A percentile compares a stretch with the other conserved stretches of the same genome.
Evolutionary conservation across 2,113 vertebrate genomes (phyloP).

Genomic region (Bathybates hornii): DNA sequence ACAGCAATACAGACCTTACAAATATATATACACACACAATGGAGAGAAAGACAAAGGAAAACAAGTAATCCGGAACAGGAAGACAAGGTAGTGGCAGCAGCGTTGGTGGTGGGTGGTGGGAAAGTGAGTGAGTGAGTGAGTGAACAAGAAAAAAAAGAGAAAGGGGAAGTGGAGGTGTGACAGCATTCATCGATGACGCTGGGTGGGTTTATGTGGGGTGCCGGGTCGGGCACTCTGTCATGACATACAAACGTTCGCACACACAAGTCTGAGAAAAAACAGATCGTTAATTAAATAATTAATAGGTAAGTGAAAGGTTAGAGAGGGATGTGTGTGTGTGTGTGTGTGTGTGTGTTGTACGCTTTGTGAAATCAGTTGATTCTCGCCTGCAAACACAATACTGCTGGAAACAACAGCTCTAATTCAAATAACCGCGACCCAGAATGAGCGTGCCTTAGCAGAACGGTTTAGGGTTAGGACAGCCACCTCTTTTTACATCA

Average conservation of each 20-base stretch:
- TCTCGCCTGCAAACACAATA: neutral
- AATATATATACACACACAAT: neutral
- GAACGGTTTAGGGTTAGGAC: neutral
- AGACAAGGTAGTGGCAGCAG: constrained; percentile 9
- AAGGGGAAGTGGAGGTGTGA: constrained; percentile 18
- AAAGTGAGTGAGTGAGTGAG: neutral
- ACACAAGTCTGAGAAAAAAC: neutral
- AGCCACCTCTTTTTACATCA: neutral
- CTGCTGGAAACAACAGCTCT: neutral
- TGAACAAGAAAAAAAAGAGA: neutral
- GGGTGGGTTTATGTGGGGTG: constrained; percentile 29
- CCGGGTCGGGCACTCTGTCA: neutral
- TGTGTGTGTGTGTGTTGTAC: neutral
- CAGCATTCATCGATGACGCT: neutral
- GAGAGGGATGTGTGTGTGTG: no score
- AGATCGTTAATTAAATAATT: neutral
- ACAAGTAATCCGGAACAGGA: constrained; percentile 51
- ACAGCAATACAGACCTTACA: neutral
- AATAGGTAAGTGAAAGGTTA: constrained; percentile 1
- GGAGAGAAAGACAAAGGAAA: neutral
- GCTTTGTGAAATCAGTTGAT: neutral
- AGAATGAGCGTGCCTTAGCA: neutral
- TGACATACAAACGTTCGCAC: neutral
- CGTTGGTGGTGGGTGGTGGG: neutral
- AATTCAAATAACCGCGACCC: neutral